Percentiles rank a stretch among this genome's conserved stretches.
phyloP scores from a whole-genome alignment of 2,888 invertebrate species.

The Melieria crassipennis region DNA sequence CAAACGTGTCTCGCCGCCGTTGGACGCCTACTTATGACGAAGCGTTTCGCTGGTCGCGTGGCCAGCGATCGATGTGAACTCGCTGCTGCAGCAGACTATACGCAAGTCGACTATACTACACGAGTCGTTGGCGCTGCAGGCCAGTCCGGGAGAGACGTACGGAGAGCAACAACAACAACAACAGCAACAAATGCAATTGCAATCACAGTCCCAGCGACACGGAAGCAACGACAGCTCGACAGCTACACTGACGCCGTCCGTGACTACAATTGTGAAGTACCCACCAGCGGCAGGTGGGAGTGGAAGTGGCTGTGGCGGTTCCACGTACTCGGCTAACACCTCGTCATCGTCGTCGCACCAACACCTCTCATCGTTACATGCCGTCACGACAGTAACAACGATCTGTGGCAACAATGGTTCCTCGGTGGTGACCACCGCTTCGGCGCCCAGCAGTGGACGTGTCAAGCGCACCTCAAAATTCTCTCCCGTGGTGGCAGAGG shows the following conservation, averaged over 20 bases:
- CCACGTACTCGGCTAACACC: conserved; percentile 23
- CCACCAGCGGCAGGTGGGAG: conserved; percentile 44
- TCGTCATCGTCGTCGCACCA: conserved; percentile 41
- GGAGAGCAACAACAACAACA: conserved; percentile 1
- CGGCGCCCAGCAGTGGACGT: conserved; percentile 45
- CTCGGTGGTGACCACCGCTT: conserved; percentile 48
- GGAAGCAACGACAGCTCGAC: conserved; percentile 63
- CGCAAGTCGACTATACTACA: conserved; percentile 61
- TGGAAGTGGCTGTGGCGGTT: conserved; percentile 19
- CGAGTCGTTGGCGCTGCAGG: conserved; percentile 44
- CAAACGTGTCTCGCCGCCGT: conserved; percentile 53
- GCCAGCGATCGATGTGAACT: conserved; percentile 66
- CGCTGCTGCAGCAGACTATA: conserved; percentile 64
- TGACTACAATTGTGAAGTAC: conserved; percentile 58
- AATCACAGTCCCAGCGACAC: conserved; percentile 29
- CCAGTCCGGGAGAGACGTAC: not conserved
- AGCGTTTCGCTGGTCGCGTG: conserved; percentile 67
- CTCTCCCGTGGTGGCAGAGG: conserved; percentile 50
- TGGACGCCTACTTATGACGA: conserved; percentile 65
- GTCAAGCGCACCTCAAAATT: conserved; percentile 50
- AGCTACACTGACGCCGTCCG: conserved; percentile 58
- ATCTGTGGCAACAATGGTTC: conserved; percentile 52
- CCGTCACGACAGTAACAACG: conserved; percentile 51
- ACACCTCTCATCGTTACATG: conserved; percentile 45
- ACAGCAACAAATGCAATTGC: conserved; percentile 28